phyloP scores from a whole-genome alignment of 2,113 vertebrate species.

The Plectropomus leopardus region DNA sequence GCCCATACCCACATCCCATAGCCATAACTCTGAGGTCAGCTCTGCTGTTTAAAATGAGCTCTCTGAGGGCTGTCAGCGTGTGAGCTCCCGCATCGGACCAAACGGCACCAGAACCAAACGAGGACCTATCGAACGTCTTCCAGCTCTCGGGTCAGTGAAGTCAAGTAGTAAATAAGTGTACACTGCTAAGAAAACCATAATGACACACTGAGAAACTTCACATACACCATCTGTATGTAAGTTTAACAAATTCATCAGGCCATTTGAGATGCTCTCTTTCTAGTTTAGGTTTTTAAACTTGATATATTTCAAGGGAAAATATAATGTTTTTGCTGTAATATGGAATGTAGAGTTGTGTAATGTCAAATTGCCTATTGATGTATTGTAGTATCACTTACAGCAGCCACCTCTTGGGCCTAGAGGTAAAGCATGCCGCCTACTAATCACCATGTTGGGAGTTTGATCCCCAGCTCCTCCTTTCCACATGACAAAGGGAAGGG shows the following conservation, averaged over 20 bases:
- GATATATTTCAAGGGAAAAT: too few relatives aligned
- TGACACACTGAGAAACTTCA: conserved; percentile 30
- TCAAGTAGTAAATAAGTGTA: conserved; percentile 54
- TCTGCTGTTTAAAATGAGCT: conserved; percentile 61
- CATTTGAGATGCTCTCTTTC: not conserved
- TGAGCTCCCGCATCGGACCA: conserved; percentile 54
- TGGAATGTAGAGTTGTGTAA: too few relatives aligned
- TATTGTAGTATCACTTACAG: too few relatives aligned
- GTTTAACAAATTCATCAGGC: conserved; percentile 21
- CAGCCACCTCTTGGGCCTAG: too few relatives aligned
- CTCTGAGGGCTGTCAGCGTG: conserved; percentile 48
- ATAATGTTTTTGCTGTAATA: too few relatives aligned
- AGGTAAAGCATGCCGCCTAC: too few relatives aligned
- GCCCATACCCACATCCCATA: conserved; percentile 62
- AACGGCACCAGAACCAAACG: conserved; percentile 71
- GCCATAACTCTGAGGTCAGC: conserved; percentile 74
- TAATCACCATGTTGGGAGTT: too few relatives aligned
- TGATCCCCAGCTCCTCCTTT: too few relatives aligned
- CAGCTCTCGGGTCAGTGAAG: conserved; percentile 48
- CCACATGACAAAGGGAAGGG: too few relatives aligned
- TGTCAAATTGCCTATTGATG: too few relatives aligned
- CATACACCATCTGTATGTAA: not conserved
- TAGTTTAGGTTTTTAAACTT: too few relatives aligned
- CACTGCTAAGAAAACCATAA: conserved; percentile 54
- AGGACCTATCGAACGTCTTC: conserved; percentile 65